phyloP scores from a whole-genome alignment of 1,140 invertebrate species.

The Aphelinus certus region DNA sequence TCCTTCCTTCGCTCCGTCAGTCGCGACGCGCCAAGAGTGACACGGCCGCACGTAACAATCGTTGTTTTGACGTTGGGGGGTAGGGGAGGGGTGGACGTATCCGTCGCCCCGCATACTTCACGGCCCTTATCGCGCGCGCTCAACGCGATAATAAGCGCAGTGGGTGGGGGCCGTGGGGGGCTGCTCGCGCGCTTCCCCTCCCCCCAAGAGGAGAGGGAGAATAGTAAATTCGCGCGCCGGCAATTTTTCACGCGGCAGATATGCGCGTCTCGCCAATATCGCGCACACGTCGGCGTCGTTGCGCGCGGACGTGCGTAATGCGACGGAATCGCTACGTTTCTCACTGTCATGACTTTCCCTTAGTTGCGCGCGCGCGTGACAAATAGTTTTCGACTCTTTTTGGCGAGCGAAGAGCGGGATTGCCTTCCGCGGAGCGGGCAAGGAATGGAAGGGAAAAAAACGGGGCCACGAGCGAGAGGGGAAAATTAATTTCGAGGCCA shows the following conservation, averaged over 20 bases:
- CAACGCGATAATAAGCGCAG: too few relatives aligned
- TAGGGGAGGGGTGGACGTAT: too few relatives aligned
- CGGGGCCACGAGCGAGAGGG: too few relatives aligned
- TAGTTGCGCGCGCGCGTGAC: slow-evolving; percentile 9
- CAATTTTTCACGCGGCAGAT: too few relatives aligned
- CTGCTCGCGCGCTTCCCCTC: too few relatives aligned
- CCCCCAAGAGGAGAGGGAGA: too few relatives aligned
- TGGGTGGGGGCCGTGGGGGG: too few relatives aligned
- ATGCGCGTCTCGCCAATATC: too few relatives aligned
- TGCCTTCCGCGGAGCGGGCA: background rate
- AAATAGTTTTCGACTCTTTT: slow-evolving; percentile 31
- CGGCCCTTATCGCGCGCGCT: too few relatives aligned
- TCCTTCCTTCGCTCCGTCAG: too few relatives aligned
- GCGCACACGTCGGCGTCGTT: slow-evolving; percentile 8
- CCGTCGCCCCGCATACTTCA: too few relatives aligned
- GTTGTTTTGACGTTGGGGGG: slow-evolving; percentile 1
- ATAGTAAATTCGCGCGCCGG: too few relatives aligned
- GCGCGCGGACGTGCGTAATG: slow-evolving; percentile 3
- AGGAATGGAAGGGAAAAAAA: slow-evolving; percentile 34
- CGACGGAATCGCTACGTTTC: slow-evolving; percentile 33
- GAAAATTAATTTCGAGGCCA: background rate
- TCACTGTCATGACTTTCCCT: slow-evolving; percentile 32
- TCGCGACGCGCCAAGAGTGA: background rate
- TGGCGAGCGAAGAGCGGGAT: background rate
- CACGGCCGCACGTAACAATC: slow-evolving; percentile 35